Base-by-base conservation (phyloP, 2,797 vertebrate species). In the Florisuga fusca region DNA sequence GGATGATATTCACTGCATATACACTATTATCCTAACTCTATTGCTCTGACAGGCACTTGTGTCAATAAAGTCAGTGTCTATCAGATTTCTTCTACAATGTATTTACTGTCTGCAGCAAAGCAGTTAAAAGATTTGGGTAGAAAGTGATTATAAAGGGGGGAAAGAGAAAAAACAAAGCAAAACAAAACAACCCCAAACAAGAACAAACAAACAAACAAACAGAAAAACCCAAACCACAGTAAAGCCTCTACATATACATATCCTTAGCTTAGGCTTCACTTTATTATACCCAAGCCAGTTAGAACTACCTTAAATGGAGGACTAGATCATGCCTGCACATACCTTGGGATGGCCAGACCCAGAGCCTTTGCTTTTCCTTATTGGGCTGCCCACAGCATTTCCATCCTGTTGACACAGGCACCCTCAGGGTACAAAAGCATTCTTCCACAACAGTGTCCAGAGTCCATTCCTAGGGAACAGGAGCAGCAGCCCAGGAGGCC, bases 351-450 rank as follows among this genome's bases (percentile, higher is more conserved):
- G 6, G 15, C 14, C 66, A 84, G 58, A 84, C 6, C 10, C 29
- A 69, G 48, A 50, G 19, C 17, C 20, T 29, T 77, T 23, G 21
- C 34, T 79, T 6, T 7, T 73, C 51, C 58, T 75, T 41, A 53
- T 31, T 3, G 2, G 12, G 22, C 34, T 78, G 51, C 55, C 77
- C 53, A 67, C 48, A 53, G 50, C 2, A 7, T 58, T 87, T 69
- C 67, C 58, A 51, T 15, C 20, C 69, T 48, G 17, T 18, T 46
- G 72, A 41, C 46, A 54, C 15, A 41, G 50, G 48, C 36, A 57
- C 13, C 21, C 6, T 2, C 0, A 0, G 45, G 43, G 53, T 29
- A 73, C 14, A 0, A 2, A 48, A 2, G 2, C n/a, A 41, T 63
- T 59, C 43, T 84, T 54, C 67, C 64, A 27, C 0, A 0, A 53